These are phyloP conservation scores for Tryphoninae sp. DNA, from an alignment of 2,888 invertebrate genomes.

Conservation along the genomic window DNA sequence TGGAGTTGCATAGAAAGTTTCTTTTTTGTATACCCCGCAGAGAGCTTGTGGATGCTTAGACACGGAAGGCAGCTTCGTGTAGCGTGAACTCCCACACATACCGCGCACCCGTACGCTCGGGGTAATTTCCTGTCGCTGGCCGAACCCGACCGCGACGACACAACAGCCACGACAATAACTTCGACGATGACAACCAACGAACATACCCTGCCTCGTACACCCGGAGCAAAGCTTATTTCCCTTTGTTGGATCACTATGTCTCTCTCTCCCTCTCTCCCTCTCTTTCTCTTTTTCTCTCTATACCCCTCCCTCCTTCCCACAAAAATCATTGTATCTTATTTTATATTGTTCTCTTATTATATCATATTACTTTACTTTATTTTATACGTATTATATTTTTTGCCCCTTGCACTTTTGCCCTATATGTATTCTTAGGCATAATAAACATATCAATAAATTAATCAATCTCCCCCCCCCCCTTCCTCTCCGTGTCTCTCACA, in stretches of 20 bases:
- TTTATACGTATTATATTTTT: too few species aligned
- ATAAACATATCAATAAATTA: too few species aligned
- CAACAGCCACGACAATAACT: neutral
- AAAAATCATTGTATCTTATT: too few species aligned
- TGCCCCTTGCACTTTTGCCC: too few species aligned
- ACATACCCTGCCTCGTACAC: too few species aligned
- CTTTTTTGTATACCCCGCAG: slow-evolving; percentile 26
- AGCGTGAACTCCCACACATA: slow-evolving; percentile 2
- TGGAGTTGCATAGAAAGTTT: slow-evolving; percentile 35
- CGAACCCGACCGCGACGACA: slow-evolving; percentile 25
- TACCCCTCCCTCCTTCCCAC: too few species aligned
- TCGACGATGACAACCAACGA: neutral
- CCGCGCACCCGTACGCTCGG: slow-evolving; percentile 38
- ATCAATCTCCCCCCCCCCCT: too few species aligned
- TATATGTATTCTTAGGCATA: too few species aligned
- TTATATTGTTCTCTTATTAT: too few species aligned
- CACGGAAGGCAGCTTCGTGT: slow-evolving; percentile 5
- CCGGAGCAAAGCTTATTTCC: neutral
- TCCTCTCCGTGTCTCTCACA: too few species aligned
- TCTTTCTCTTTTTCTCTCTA: too few species aligned
- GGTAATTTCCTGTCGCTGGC: slow-evolving; percentile 56
- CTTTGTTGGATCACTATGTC: neutral
- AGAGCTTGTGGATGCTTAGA: slow-evolving; percentile 45
- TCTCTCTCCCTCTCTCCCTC: neutral
- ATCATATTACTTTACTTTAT: too few species aligned